A percentile compares a stretch with the other conserved stretches of the same genome.
Conservation (phyloP, 2,113 vertebrate genomes). For the Nerophis ophidion region DNA sequence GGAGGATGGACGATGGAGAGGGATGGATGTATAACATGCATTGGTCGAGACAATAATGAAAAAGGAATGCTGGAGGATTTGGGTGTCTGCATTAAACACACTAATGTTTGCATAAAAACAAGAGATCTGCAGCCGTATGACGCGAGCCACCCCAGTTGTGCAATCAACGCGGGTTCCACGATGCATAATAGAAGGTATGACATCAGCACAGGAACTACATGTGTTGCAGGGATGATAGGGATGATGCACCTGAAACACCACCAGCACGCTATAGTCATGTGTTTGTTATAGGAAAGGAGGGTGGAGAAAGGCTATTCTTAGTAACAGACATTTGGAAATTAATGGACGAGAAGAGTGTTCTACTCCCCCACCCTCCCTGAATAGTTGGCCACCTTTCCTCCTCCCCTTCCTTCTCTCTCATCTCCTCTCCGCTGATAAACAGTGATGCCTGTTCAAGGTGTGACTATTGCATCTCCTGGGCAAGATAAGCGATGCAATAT, state of each 20-base stretch:
- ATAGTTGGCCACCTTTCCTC: not conserved
- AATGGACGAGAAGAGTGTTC: slow-evolving; percentile 66
- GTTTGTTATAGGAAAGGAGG: slow-evolving; percentile 39
- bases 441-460: slow-evolving; percentile 39
- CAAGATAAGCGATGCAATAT: no score
- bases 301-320: slow-evolving; percentile 64
- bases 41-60: no score
- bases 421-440: slow-evolving; percentile 19
- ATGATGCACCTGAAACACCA: slow-evolving; percentile 5
- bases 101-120: not conserved
- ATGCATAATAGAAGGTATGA: no score
- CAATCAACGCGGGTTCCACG: no score
- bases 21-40: no score
- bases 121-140: not conserved
- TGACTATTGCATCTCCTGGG: slow-evolving; percentile 17
- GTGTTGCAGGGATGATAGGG: not conserved
- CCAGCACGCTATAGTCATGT: not conserved
- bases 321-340: slow-evolving; percentile 72
- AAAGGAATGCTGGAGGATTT: no score
- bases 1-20: no score
- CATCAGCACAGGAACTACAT: not conserved
- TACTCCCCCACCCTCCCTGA: not conserved
- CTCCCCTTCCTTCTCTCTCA: slow-evolving; percentile 2
- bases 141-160: not conserved
- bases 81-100: no score